A percentile compares a stretch with the other conserved stretches of the same genome.
These are phyloP conservation scores for Leucania comma DNA, from an alignment of 2,888 invertebrate species.

Conservation along the genomic window DNA sequence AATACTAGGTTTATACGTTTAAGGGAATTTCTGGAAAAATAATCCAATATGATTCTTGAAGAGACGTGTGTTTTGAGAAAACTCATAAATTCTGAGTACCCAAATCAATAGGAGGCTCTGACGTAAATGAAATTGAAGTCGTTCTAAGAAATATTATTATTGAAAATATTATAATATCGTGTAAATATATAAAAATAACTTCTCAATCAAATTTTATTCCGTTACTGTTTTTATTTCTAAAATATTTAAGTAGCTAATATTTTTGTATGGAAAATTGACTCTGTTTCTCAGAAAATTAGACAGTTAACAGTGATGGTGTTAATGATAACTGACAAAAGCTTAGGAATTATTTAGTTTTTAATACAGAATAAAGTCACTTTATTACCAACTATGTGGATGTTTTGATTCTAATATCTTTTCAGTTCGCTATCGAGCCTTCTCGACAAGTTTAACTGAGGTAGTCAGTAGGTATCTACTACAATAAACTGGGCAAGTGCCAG, in stretches of 20 bases:
- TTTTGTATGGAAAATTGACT: background rate
- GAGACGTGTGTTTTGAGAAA: background rate
- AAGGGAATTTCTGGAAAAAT: background rate
- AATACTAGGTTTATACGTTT: slow-evolving; percentile 4
- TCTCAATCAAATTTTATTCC: background rate
- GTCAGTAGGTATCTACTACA: too few relatives aligned
- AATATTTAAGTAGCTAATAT: background rate
- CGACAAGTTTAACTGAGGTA: too few relatives aligned
- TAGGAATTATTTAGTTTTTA: too few relatives aligned
- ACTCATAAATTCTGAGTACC: slow-evolving; percentile 6
- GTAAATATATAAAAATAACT: background rate
- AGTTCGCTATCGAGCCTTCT: too few relatives aligned
- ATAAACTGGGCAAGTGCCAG: too few relatives aligned
- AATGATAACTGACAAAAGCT: too few relatives aligned
- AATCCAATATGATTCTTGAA: slow-evolving; percentile 1
- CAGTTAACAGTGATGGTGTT: too few relatives aligned
- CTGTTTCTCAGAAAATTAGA: background rate
- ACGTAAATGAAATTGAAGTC: background rate
- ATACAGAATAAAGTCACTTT: too few relatives aligned
- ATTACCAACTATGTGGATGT: too few relatives aligned
- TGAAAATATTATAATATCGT: background rate
- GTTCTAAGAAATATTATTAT: background rate
- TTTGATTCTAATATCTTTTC: too few relatives aligned
- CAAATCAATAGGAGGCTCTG: background rate
- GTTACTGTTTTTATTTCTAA: background rate